phyloP scores from a whole-genome alignment of 2,888 invertebrate genomes.

The Leucoma salicis region DNA sequence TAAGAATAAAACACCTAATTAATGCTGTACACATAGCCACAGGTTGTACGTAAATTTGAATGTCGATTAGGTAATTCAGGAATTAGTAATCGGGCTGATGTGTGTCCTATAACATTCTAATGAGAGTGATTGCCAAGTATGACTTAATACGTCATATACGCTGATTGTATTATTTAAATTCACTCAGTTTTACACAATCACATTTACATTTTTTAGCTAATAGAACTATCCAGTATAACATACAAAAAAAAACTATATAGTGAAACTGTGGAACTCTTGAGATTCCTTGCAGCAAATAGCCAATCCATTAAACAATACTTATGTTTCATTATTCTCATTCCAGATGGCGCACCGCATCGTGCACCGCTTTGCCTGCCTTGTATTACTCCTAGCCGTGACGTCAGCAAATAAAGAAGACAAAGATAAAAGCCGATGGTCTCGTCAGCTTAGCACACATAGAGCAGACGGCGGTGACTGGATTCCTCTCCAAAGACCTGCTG shows the following conservation, averaged over 20 bases:
- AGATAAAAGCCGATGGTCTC: constrained; percentile 70
- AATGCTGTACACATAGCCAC: background rate
- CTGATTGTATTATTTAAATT: too few species aligned
- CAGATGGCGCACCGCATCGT: constrained; percentile 66
- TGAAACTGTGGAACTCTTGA: too few species aligned
- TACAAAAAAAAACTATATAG: too few species aligned
- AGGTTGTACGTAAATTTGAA: background rate
- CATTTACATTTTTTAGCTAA: too few species aligned
- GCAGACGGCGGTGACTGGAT: constrained; percentile 75
- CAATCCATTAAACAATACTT: background rate
- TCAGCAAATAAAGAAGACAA: constrained; percentile 52
- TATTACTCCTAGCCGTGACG: constrained; percentile 47
- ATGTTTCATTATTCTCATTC: constrained; percentile 29
- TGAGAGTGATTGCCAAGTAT: background rate
- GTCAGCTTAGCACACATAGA: constrained; percentile 74
- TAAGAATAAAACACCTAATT: background rate
- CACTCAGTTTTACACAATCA: too few species aligned
- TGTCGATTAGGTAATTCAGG: background rate
- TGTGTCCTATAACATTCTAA: background rate
- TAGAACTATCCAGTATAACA: too few species aligned
- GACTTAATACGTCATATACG: too few species aligned
- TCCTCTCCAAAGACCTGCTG: constrained; percentile 60
- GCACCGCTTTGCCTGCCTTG: constrained; percentile 50
- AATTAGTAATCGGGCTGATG: background rate
- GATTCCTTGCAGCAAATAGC: too few species aligned